Evolutionary conservation across 1,140 invertebrate genomes (phyloP).

Genomic region (Adelges cooleyi): DNA sequence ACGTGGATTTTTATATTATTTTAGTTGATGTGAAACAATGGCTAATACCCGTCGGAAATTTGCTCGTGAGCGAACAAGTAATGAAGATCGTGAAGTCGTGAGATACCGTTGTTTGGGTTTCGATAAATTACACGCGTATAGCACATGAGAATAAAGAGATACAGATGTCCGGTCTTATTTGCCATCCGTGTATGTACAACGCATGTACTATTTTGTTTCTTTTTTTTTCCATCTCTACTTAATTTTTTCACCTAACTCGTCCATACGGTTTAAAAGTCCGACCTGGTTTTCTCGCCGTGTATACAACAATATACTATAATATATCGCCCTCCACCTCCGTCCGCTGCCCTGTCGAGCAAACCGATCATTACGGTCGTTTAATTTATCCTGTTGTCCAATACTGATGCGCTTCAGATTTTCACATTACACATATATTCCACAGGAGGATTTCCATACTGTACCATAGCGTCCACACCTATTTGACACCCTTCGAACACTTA

Average conservation of each 20-base stretch:
- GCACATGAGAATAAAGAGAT: slow-evolving; percentile 14
- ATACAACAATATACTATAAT: too few species aligned
- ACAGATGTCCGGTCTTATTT: slow-evolving; percentile 24
- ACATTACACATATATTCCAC: too few species aligned
- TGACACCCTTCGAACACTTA: too few species aligned
- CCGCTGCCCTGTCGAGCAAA: too few species aligned
- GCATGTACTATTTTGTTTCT: background rate
- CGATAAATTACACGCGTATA: slow-evolving; percentile 18
- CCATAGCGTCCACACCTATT: too few species aligned
- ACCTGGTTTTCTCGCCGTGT: too few species aligned
- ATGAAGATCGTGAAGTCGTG: slow-evolving; percentile 26
- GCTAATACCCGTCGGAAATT: slow-evolving; percentile 24
- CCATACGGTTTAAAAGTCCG: background rate
- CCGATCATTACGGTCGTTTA: too few species aligned
- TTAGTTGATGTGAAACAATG: slow-evolving; percentile 23
- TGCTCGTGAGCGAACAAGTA: slow-evolving; percentile 23
- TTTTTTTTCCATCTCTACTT: background rate
- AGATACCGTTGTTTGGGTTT: slow-evolving; percentile 23
- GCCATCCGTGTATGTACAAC: background rate
- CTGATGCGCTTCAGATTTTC: too few species aligned
- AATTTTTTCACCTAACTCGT: background rate
- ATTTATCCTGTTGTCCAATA: too few species aligned
- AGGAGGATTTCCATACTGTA: too few species aligned
- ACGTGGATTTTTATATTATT: slow-evolving; percentile 1
- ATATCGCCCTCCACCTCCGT: too few species aligned